Percentiles rank a stretch among this genome's conserved stretches.
phyloP scores from a whole-genome alignment of 2,113 vertebrate species.

The Elgaria multicarinata region DNA sequence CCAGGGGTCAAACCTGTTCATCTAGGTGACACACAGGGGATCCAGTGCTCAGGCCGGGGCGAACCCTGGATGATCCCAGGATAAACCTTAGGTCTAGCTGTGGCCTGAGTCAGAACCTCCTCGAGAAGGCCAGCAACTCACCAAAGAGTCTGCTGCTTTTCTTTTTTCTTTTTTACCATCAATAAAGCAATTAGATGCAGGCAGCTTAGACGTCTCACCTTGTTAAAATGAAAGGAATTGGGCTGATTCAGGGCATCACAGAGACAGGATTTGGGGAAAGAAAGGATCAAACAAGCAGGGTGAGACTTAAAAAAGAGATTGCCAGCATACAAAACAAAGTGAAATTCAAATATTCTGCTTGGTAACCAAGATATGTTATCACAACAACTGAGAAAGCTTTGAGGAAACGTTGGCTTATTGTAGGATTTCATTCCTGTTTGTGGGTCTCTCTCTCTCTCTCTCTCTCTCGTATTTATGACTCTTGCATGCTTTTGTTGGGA shows the following conservation, averaged over 20 bases:
- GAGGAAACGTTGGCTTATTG: neutral
- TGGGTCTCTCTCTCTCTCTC: neutral
- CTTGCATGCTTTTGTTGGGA: constrained; percentile 37
- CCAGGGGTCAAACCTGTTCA: too few species aligned
- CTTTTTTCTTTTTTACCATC: constrained; percentile 49
- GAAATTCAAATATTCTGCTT: neutral
- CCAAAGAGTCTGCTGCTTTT: neutral
- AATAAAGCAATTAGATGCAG: constrained; percentile 56
- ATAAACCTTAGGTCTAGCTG: too few species aligned
- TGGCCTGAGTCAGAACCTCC: constrained; percentile 25
- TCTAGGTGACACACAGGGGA: too few species aligned
- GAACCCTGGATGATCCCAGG: too few species aligned
- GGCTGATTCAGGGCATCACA: constrained; percentile 45
- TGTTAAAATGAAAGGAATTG: constrained; percentile 56
- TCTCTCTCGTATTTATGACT: constrained; percentile 36
- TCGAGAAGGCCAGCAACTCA: constrained; percentile 10
- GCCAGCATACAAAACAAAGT: neutral
- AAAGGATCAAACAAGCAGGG: neutral
- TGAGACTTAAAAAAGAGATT: neutral
- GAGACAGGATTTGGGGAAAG: constrained; percentile 19
- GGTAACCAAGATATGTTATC: neutral
- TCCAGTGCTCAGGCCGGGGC: too few species aligned
- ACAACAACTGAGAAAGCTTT: neutral
- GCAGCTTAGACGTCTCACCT: constrained; percentile 22
- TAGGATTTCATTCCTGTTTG: constrained; percentile 29